Evolutionary conservation across 2,113 vertebrate species (phyloP).

Genomic region (Pseudolaguvia tuberculata): DNA sequence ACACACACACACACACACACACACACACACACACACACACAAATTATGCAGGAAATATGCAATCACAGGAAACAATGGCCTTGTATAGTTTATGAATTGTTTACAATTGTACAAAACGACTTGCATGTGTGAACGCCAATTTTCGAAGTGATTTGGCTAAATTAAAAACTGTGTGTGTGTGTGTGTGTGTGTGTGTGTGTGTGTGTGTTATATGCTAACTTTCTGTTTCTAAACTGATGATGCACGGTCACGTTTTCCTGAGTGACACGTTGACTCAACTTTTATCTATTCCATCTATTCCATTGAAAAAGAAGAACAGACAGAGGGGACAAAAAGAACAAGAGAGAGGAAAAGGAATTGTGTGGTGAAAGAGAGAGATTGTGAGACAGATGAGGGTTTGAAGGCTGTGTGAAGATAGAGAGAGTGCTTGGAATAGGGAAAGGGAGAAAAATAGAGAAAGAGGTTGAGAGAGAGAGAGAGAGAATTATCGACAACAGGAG

Average conservation of each 20-base stretch:
- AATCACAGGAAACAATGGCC: neutral
- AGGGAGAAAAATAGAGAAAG: constrained; percentile 6
- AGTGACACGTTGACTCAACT: neutral
- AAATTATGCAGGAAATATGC: neutral
- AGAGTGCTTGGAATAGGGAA: neutral
- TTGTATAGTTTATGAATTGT: neutral
- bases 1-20: neutral
- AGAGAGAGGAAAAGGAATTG: neutral
- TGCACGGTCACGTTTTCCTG: neutral
- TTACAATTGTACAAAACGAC: neutral
- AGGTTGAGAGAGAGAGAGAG: constrained; percentile 15
- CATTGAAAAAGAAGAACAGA: constrained; percentile 7
- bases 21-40: neutral
- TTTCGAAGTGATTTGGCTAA: neutral
- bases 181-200: neutral
- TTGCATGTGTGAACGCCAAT: neutral
- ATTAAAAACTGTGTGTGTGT: neutral
- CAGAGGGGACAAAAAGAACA: constrained; percentile 18
- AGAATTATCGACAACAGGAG: neutral
- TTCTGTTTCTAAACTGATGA: neutral
- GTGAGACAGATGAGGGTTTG: neutral
- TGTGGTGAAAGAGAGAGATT: neutral
- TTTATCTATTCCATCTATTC: constrained; percentile 1
- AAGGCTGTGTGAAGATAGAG: neutral
- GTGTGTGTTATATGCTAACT: neutral